Base-by-base conservation (phyloP, 37 sponge, comb jelly and placozoan genomes). In the Cliona cf. orientalis region DNA sequence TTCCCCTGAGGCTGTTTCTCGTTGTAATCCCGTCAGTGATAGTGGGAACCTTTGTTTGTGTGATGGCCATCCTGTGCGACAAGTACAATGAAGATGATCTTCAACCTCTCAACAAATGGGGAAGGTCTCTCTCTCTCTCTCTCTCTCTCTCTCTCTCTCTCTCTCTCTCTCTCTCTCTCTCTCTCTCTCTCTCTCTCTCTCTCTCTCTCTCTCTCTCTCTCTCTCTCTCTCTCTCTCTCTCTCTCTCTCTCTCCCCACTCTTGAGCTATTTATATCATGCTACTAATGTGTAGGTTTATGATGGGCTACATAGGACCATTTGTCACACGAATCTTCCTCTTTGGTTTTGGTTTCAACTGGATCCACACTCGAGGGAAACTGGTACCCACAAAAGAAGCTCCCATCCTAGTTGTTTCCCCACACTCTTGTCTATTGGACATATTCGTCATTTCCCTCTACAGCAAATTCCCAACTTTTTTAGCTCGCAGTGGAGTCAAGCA, bases 281-380 rank as follows among this genome's bases (percentile, higher is more conserved):
- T n/a, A n/a, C n/a, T n/a, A n/a, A n/a, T n/a, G n/a, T n/a, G n/a
- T n/a, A n/a, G n/a, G n/a, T n/a, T n/a, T n/a, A n/a, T n/a, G 14
- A 9, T 49, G 14, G 14, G 14, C 14, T 49, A 9, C 9, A 49
- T 49, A 19, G 53, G 53, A 9, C 9, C 53, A 19, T 19, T 19
- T 19, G 22, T 84, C 5, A 31, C 43, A 1, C 46, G 88, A 11
- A n/a, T 79, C 25, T 81, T 84, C 25, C 46, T 88, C 21, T 84
- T 84, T 80, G 90, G 81, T 9, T 76, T 79, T 58, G 90, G 90
- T n/a, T 88, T 88, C 71, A 59, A 92, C 14, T 88, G 86, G 85
- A 88, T 92, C 14, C 57, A 32, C 2, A 58, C 55, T 1, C 77
- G 32, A 6, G 93, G 89, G 0, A 12, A n/a, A 6, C 77, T 49